Percentiles rank a stretch among this genome's conserved stretches.
Evolutionary conservation across 2,113 vertebrate species (phyloP).

Genomic region (Cyprinodon variegatus): DNA sequence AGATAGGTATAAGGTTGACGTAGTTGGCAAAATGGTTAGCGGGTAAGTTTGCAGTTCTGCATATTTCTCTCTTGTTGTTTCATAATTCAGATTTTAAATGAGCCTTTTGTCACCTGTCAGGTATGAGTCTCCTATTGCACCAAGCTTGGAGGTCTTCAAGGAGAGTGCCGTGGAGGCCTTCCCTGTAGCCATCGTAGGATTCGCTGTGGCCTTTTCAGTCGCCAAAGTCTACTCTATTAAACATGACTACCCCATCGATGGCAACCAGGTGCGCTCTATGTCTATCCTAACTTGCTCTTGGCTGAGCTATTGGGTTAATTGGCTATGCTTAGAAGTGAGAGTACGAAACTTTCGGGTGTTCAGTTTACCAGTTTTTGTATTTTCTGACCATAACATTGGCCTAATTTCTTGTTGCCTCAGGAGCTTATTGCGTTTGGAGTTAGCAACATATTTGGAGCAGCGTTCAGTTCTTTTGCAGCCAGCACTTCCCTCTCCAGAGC

Average conservation of each 20-base stretch:
- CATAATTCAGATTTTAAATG: background rate
- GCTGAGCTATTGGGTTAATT: conserved; percentile 8
- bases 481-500: conserved; percentile 91
- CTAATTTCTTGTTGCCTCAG: conserved; percentile 60
- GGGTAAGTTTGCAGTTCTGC: conserved; percentile 76
- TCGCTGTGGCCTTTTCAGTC: conserved; percentile 90
- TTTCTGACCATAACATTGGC: too few species aligned
- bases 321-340: background rate
- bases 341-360: background rate
- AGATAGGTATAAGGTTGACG: conserved; percentile 73
- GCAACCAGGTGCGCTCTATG: conserved; percentile 84
- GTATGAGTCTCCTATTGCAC: conserved; percentile 81
- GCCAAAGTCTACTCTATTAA: conserved; percentile 92
- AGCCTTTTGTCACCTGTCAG: conserved; percentile 66
- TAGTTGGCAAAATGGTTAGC: conserved; percentile 82
- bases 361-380: too few species aligned
- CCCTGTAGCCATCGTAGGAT: conserved; percentile 87
- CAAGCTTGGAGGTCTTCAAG: conserved; percentile 74
- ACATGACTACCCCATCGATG: conserved; percentile 88
- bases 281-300: background rate
- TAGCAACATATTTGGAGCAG: conserved; percentile 87
- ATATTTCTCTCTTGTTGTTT: background rate
- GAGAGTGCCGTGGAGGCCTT: conserved; percentile 81
- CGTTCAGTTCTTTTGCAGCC: conserved; percentile 88
- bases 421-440: conserved; percentile 92